These are phyloP conservation scores for Grammomys dolichurus DNA, from an alignment of 2,113 vertebrate genomes.

Conservation along the genomic window DNA sequence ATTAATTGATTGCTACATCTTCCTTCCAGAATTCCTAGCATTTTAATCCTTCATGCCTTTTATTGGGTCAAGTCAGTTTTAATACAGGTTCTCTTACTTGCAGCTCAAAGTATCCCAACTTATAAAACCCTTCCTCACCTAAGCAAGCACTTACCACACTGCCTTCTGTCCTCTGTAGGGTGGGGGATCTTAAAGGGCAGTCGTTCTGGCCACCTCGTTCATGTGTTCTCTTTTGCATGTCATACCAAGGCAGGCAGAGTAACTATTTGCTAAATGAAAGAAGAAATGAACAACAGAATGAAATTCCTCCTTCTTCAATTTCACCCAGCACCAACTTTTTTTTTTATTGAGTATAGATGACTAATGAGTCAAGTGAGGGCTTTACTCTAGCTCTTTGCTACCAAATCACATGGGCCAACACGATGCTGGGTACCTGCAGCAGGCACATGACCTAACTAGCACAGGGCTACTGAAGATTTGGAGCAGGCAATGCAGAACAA, in stretches of 20 bases:
- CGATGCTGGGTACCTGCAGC: not conserved
- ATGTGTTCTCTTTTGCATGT: not conserved
- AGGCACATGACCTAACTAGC: not conserved
- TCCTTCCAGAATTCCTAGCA: not conserved
- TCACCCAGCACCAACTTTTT: not conserved
- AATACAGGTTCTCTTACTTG: not conserved
- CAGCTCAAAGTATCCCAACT: not conserved
- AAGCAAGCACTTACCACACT: not conserved
- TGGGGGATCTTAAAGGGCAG: not conserved
- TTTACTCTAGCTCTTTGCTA: not conserved
- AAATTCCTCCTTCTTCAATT: not conserved
- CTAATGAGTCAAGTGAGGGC: not conserved
- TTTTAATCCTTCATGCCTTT: not conserved
- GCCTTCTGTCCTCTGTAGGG: not conserved
- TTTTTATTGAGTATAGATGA: not conserved
- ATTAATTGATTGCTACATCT: not conserved
- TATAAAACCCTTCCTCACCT: not conserved
- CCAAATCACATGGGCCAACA: not conserved
- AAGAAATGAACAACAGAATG: not conserved
- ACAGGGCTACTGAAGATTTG: not conserved
- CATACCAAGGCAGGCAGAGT: not conserved
- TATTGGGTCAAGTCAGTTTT: not conserved
- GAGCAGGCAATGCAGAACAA: not conserved
- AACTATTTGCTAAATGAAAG: conserved; percentile 2
- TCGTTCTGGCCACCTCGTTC: not conserved